These are phyloP conservation scores for Anomalospiza imberbis DNA, from an alignment of 2,797 vertebrate species.

Conservation along the genomic window DNA sequence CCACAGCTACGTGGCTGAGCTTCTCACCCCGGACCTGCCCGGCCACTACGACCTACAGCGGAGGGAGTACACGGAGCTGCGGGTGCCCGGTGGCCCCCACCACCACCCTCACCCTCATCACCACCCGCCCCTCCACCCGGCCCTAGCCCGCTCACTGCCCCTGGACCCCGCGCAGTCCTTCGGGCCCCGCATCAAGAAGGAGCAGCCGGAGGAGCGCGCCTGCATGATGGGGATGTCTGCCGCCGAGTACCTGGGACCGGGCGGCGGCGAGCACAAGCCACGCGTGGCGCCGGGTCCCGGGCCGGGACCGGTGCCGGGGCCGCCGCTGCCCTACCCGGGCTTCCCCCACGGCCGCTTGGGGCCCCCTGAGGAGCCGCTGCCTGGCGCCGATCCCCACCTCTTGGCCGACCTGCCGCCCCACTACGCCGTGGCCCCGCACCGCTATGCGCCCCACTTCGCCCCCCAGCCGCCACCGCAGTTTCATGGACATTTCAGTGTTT, in stretches of 20 bases:
- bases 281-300: conserved; percentile 47
- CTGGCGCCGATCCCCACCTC: conserved; percentile 28
- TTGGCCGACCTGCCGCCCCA: conserved; percentile 31
- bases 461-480: conserved; percentile 72
- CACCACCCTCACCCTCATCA: not conserved
- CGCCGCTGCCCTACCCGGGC: conserved; percentile 22
- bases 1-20: conserved; percentile 86
- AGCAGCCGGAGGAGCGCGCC: conserved; percentile 75
- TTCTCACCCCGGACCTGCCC: conserved; percentile 80
- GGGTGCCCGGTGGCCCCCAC: conserved; percentile 58
- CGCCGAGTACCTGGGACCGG: conserved; percentile 68
- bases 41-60: conserved; percentile 62
- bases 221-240: conserved; percentile 79
- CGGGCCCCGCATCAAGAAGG: conserved; percentile 85
- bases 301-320: not conserved
- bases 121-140: conserved; percentile 11
- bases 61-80: conserved; percentile 84
- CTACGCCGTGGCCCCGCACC: conserved; percentile 41
- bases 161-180: conserved; percentile 53
- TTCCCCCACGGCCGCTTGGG: conserved; percentile 43
- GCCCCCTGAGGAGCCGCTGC: conserved; percentile 24
- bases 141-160: conserved; percentile 45
- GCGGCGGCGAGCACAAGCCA: conserved; percentile 70
- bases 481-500: conserved; percentile 81
- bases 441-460: conserved; percentile 60